Evolutionary conservation across 2,888 invertebrate genomes (phyloP).

Genomic region (Heterodera filipjevi): DNA sequence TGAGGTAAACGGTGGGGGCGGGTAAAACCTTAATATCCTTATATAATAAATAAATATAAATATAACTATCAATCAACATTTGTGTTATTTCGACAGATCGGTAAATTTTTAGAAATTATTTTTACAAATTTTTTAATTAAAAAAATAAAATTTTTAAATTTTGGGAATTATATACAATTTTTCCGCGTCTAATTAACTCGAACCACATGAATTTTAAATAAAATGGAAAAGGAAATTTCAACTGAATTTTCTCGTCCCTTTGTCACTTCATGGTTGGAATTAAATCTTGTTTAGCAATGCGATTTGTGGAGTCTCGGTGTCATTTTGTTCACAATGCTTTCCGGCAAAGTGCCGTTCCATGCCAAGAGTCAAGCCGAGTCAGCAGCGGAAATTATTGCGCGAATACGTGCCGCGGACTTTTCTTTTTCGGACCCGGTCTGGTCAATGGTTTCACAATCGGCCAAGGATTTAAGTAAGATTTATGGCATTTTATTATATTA

Average conservation of each 20-base stretch:
- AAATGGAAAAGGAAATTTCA: too few species aligned
- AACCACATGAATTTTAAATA: too few species aligned
- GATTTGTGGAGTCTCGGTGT: conserved; percentile 96
- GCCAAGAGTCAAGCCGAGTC: conserved; percentile 75
- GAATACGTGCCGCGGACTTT: conserved; percentile 80
- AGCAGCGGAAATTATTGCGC: conserved; percentile 77
- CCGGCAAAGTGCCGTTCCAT: conserved; percentile 86
- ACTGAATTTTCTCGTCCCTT: too few species aligned
- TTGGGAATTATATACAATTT: too few species aligned
- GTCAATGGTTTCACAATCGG: conserved; percentile 76
- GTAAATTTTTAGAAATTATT: neutral
- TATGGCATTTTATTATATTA: neutral
- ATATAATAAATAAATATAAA: too few species aligned
- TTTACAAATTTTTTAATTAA: too few species aligned
- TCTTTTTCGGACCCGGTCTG: conserved; percentile 75
- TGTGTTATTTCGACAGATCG: conserved; percentile 65
- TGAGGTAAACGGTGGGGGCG: conserved; percentile 31
- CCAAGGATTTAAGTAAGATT: conserved; percentile 73
- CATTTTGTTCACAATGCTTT: conserved; percentile 82
- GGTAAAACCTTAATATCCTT: too few species aligned
- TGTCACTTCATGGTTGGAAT: too few species aligned
- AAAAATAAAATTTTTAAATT: too few species aligned
- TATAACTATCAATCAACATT: neutral
- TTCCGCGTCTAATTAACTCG: too few species aligned
- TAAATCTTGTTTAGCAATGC: conserved; percentile 77